These are phyloP conservation scores for Bombyx mandarina DNA, from an alignment of 1,140 invertebrate genomes.

Conservation along the genomic window DNA sequence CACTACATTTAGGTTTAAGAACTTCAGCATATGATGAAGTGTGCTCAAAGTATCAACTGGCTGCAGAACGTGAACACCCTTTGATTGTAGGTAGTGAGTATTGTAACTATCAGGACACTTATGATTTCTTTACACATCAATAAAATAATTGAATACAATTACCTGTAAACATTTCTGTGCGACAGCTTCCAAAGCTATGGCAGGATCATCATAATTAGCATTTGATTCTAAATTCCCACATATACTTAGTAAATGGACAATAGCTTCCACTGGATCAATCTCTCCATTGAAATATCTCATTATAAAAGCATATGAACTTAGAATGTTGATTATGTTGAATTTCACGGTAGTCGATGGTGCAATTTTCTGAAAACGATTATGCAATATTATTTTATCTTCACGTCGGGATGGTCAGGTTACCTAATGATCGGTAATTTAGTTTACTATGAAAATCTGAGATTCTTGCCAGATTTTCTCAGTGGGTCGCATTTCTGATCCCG, in stretches of 20 bases:
- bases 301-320: constrained; percentile 77
- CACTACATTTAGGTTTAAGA: no score
- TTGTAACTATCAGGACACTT: no score
- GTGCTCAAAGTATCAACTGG: no score
- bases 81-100: no score
- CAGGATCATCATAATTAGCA: constrained; percentile 73
- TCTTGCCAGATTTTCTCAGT: no score
- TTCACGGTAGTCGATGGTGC: constrained; percentile 75
- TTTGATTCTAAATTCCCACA: constrained; percentile 75
- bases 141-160: neutral
- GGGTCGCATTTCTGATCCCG: no score
- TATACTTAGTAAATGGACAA: constrained; percentile 71
- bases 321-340: constrained; percentile 79
- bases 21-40: no score
- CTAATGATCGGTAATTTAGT: neutral
- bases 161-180: constrained; percentile 70
- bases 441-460: no score
- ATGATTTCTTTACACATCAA: no score
- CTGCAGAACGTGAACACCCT: no score
- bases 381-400: neutral
- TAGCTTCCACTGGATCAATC: constrained; percentile 73
- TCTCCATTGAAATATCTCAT: constrained; percentile 81
- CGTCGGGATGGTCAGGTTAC: neutral
- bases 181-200: constrained; percentile 76
- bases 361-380: constrained; percentile 71